Evolutionary conservation across 2,888 invertebrate species (phyloP), one percentile per base, ranked within the genome.

Genomic region (Euzophera pinguis): DNA sequence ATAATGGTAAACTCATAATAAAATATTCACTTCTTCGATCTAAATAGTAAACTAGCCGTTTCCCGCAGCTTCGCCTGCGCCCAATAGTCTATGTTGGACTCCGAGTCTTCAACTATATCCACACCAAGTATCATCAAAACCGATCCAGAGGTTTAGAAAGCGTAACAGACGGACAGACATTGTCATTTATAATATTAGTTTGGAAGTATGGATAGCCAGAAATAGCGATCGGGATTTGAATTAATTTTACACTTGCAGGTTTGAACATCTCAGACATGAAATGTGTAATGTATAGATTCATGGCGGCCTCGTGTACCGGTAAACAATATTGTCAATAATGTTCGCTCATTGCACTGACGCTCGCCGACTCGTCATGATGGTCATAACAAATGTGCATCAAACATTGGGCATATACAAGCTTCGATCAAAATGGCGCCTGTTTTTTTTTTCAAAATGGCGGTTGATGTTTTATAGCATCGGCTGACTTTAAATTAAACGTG

Each of bases 211-310:
- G 5, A 5, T 22, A 22, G 22, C 22, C 22, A 32, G 8, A 29
- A 29, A 29, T 29, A 29, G 7, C n/a, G 22, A 3, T 22, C 5
- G 32, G 8, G 8, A 8, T 12, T 55, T 53, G 49, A 57, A 41
- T 43, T 37, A n/a, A 58, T 10, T 50, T 58, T 52, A 32, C 32
- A 45, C 14, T 45, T 45, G 16, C 45, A 45, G 45, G 45, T 45
- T 45, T 45, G 45, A 45, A 45, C 45, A 45, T 45, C 45, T 45
- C 45, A 45, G 45, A 45, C 10, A 45, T 45, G 45, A 32, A 45
- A 45, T 45, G 45, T 45, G 3, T 45, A 45, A n/a, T 45, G 45
- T 45, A 45, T 45, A 45, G 45, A 45, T 45, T 45, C 32, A 45
- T 45, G 45, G 45, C 45, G 34, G 45, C 45, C 5, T 45, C 45